phyloP scores from a whole-genome alignment of 2,113 vertebrate species.

The Colius striatus region DNA sequence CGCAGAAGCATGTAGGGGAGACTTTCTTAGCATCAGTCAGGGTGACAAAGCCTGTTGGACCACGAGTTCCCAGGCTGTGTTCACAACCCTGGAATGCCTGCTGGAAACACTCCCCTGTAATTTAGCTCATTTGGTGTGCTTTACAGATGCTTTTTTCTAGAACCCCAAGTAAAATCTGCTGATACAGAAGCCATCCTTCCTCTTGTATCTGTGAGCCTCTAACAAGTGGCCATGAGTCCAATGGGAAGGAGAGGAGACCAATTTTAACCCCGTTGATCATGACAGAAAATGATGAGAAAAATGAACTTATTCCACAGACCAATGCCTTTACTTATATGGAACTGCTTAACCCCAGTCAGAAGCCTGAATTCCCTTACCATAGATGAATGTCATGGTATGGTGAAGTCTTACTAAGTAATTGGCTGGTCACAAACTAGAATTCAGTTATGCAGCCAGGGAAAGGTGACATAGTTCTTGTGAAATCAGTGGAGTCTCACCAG shows the following conservation, averaged over 20 bases:
- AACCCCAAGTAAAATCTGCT: background rate
- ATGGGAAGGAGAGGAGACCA: background rate
- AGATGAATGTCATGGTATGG: background rate
- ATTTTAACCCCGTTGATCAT: background rate
- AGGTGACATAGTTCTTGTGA: background rate
- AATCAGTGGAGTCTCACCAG: background rate
- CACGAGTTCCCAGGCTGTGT: background rate
- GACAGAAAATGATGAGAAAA: background rate
- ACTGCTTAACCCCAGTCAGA: background rate
- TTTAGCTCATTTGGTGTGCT: background rate
- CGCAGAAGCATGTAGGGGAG: background rate
- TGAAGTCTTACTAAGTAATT: background rate
- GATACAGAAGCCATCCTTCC: background rate
- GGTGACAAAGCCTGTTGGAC: conserved; percentile 18
- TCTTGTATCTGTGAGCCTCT: background rate
- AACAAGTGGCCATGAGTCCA: background rate
- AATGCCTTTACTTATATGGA: background rate
- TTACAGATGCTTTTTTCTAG: background rate
- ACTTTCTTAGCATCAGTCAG: background rate
- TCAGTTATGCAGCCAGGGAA: background rate
- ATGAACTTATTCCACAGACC: background rate
- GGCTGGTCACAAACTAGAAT: background rate
- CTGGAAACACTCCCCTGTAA: conserved; percentile 21
- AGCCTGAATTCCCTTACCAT: background rate
- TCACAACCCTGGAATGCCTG: background rate